Evolutionary conservation across 2,888 invertebrate genomes (phyloP), one percentile per base, ranked within the genome.

Genomic region (Dione juno): DNA sequence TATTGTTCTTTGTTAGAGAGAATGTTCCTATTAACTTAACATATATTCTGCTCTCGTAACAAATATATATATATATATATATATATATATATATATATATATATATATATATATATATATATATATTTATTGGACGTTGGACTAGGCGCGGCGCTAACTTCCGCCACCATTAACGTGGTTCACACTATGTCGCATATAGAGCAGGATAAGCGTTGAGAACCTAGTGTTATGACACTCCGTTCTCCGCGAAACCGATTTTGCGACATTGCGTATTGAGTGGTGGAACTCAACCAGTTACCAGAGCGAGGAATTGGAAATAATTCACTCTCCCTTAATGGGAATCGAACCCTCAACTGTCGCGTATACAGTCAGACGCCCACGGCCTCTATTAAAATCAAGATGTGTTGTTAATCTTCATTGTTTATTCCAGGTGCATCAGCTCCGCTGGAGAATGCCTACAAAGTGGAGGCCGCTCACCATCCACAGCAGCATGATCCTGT

Each of bases 401-500:
- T 28, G 28, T 28, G 28, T 28, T 28, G n/a, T 28, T 28, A 40
- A 16, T 16, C 9, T n/a, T 16, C 40, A 1, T 48, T 37, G 11
- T 11, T 50, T 10, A 10, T 11, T 40, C 10, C 83, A 64, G 90
- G 88, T 3, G 88, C 91, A 0, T 86, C 92, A 0, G 87, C 90
- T 0, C 90, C 92, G 0, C 71, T 91, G 43, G 92, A 92, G 37
- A 90, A 91, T 21, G 87, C 90, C 0, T 93, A 92, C 78, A 93
- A 93, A 74, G 90, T 92, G 70, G 92, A 92, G 40, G 78, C 90
- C 0, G 85, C 88, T 0, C 93, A 92, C 43, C 93, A 91, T 35
- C 61, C 61, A 28, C 97, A 93, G 82, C 95, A 83, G 85, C 95
- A 80, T 94, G 95, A 97, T 76, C 95, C 96, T 86, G 94, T 97